These are phyloP conservation scores for Scrobipalpa atriplicella DNA, from an alignment of 2,888 invertebrate genomes.

Conservation along the genomic window DNA sequence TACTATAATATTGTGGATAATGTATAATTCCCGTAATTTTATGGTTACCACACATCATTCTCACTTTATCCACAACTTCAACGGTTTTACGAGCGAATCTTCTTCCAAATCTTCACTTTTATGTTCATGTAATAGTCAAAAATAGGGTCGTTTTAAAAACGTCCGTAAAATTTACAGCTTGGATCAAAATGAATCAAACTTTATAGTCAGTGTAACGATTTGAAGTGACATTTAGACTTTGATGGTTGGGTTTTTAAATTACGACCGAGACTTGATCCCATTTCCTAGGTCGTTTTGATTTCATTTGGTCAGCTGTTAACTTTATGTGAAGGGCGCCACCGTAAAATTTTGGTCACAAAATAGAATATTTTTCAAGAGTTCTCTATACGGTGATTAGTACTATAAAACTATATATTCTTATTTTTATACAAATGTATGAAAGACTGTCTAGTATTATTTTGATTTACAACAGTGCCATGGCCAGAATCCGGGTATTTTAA, in stretches of 20 bases:
- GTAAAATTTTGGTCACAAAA: constrained; percentile 36
- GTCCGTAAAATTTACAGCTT: constrained; percentile 69
- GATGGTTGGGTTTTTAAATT: constrained; percentile 63
- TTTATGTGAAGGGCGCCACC: constrained; percentile 49
- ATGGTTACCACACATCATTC: constrained; percentile 46
- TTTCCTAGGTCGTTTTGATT: constrained; percentile 49
- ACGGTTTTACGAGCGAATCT: constrained; percentile 56
- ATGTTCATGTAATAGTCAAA: constrained; percentile 74
- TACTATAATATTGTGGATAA: no score
- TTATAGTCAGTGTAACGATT: constrained; percentile 65
- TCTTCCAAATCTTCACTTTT: constrained; percentile 57
- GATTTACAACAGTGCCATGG: no score
- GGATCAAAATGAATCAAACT: constrained; percentile 64
- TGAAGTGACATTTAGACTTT: constrained; percentile 61
- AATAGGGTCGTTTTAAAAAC: constrained; percentile 72
- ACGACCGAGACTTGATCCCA: constrained; percentile 66
- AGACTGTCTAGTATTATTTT: no score
- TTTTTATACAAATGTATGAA: no score
- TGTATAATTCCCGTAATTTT: no score
- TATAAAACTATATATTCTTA: no score
- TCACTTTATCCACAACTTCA: constrained; percentile 52
- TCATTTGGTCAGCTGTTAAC: constrained; percentile 16
- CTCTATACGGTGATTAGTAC: no score
- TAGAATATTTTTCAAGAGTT: neutral
- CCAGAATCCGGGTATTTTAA: no score